phyloP scores from a whole-genome alignment of 1,140 invertebrate species.

The Lepidostoma basale region DNA sequence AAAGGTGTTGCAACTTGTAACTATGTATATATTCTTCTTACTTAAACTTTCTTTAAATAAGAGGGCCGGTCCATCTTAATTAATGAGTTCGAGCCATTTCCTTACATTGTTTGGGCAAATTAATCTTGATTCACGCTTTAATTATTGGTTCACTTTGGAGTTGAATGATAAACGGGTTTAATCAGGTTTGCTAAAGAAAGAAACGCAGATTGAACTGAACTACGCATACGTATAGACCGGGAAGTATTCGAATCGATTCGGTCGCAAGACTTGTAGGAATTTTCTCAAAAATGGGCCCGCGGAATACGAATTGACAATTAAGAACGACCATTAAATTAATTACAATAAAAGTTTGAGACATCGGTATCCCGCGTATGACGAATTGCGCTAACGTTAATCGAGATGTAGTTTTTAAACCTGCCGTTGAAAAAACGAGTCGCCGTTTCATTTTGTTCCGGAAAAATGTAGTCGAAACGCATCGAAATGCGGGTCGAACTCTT shows the following conservation, averaged over 20 bases:
- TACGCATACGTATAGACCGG: constrained; percentile 4
- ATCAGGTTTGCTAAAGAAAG: no score
- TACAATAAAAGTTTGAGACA: constrained; percentile 17
- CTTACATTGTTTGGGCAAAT: no score
- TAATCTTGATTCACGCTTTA: no score
- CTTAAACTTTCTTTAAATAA: no score
- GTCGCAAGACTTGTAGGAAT: neutral
- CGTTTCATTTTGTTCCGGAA: constrained; percentile 20
- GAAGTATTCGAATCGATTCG: neutral
- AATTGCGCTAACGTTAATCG: constrained; percentile 18
- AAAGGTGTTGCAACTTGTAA: no score
- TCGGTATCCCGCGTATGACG: constrained; percentile 16
- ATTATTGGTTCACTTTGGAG: no score
- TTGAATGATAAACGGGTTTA: no score
- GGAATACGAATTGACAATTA: constrained; percentile 20
- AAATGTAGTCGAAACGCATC: constrained; percentile 28
- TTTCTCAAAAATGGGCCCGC: constrained; percentile 21
- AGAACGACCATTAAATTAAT: constrained; percentile 30
- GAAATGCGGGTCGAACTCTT: constrained; percentile 27
- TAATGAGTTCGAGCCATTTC: no score
- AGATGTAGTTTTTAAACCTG: constrained; percentile 3
- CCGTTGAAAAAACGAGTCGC: constrained; percentile 7
- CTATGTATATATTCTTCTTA: no score
- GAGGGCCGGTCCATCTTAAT: no score
- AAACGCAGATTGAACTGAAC: neutral